These are phyloP conservation scores for Pocota personata DNA, from an alignment of 2,888 invertebrate species.

Conservation along the genomic window DNA sequence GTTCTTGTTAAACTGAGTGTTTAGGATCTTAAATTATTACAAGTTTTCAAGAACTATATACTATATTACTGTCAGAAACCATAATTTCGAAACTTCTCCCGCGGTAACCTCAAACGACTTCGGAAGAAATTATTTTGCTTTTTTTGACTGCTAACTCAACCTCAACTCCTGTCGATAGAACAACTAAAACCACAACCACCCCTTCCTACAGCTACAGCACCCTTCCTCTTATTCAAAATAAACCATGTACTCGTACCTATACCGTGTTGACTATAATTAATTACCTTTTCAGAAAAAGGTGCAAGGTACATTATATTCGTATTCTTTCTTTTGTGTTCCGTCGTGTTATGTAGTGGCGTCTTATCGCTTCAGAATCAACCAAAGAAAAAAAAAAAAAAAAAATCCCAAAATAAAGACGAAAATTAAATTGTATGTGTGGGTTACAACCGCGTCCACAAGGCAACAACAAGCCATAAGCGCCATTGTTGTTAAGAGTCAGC, in stretches of 20 bases:
- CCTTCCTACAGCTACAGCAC: not conserved
- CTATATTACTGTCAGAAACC: no score
- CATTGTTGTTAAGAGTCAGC: slow-evolving; percentile 38
- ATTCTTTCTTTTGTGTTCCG: slow-evolving; percentile 21
- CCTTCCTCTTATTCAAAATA: not conserved
- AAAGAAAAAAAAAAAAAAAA: slow-evolving; percentile 19
- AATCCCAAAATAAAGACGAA: no score
- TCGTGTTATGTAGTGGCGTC: slow-evolving; percentile 1
- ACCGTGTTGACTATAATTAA: slow-evolving; percentile 58
- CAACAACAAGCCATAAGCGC: slow-evolving; percentile 32
- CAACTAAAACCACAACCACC: slow-evolving; percentile 1
- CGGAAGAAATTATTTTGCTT: not conserved
- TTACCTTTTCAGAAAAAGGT: slow-evolving; percentile 53
- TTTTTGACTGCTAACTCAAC: not conserved
- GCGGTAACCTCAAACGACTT: not conserved
- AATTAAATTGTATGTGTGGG: slow-evolving; percentile 52
- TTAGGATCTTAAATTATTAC: no score
- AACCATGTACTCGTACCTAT: not conserved
- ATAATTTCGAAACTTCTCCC: no score
- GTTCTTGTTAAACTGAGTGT: no score
- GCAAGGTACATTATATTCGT: slow-evolving; percentile 53
- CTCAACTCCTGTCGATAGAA: not conserved
- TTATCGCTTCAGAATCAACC: slow-evolving; percentile 48
- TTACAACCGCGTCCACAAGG: slow-evolving; percentile 12
- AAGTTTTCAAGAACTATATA: no score